Evolutionary conservation across 2,113 vertebrate species (phyloP).

Genomic region (Formicarius rufipectus): DNA sequence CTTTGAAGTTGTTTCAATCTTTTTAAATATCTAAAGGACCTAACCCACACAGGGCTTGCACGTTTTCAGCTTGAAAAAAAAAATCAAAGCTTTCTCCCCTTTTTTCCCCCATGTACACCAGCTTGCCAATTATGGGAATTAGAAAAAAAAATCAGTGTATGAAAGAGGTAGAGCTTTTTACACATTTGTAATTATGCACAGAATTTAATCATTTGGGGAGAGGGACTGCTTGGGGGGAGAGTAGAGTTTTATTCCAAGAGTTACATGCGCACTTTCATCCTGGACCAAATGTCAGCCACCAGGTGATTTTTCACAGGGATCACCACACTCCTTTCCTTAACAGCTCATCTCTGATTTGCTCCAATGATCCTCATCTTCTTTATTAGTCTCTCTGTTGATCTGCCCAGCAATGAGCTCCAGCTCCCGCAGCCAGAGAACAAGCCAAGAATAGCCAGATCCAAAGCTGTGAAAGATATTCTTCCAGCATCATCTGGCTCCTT

Average conservation of each 20-base stretch:
- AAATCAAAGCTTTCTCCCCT: conserved; percentile 59
- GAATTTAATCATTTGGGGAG: conserved; percentile 7
- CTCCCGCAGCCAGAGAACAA: conserved; percentile 19
- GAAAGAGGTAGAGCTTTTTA: conserved; percentile 27
- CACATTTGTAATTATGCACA: conserved; percentile 29
- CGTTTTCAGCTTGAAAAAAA: conserved; percentile 40
- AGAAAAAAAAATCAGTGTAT: conserved; percentile 14
- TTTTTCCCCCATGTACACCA: conserved; percentile 27
- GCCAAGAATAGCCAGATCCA: conserved; percentile 44
- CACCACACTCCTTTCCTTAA: neutral
- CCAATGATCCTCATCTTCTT: neutral
- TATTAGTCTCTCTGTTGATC: conserved; percentile 55
- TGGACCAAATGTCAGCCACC: conserved; percentile 5
- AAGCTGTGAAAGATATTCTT: conserved; percentile 58
- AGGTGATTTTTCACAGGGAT: conserved; percentile 24
- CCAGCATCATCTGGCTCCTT: conserved; percentile 55
- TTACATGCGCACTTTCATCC: neutral
- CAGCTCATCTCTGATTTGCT: conserved; percentile 18
- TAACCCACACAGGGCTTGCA: conserved; percentile 58
- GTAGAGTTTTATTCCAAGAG: neutral
- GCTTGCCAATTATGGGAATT: conserved; percentile 42
- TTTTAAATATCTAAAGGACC: conserved; percentile 67
- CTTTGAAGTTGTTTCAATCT: conserved; percentile 67
- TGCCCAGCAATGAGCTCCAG: conserved; percentile 52
- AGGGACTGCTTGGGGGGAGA: neutral